A percentile compares a stretch with the other conserved stretches of the same genome.
Evolutionary conservation across 2,888 invertebrate genomes (phyloP).

Genomic region (Lycocerus yunnanus): DNA sequence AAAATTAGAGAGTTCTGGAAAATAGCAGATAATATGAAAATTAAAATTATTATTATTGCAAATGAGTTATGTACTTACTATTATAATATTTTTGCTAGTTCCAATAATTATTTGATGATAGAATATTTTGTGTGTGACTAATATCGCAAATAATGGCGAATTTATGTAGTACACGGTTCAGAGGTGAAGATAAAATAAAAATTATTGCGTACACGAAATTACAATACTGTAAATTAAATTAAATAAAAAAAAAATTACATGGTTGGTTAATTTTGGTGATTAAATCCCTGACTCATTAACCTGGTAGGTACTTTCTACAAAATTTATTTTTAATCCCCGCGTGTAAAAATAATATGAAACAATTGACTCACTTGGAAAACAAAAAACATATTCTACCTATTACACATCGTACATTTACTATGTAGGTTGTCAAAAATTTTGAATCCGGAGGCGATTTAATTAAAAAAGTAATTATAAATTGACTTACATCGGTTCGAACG

Average conservation of each 20-base stretch:
- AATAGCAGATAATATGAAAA: too few species aligned
- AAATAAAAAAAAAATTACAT: neutral
- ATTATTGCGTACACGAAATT: neutral
- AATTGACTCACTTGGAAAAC: neutral
- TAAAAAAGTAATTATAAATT: neutral
- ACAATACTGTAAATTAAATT: neutral
- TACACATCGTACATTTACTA: too few species aligned
- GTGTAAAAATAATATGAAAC: neutral
- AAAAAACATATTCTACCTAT: neutral
- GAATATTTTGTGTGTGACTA: neutral
- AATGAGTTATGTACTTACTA: too few species aligned
- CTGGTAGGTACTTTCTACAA: neutral
- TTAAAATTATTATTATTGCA: too few species aligned
- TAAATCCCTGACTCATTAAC: neutral
- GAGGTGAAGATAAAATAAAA: neutral
- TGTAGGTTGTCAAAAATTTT: neutral
- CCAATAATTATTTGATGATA: too few species aligned
- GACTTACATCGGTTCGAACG: neutral
- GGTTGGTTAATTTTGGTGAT: neutral
- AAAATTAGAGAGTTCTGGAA: too few species aligned
- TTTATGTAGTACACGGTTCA: neutral
- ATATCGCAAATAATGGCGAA: neutral
- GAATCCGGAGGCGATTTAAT: neutral
- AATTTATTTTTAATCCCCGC: neutral
- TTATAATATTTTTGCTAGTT: too few species aligned